Evolutionary conservation across 2,113 vertebrate genomes (phyloP).

Genomic region (Crotalus horridus): DNA sequence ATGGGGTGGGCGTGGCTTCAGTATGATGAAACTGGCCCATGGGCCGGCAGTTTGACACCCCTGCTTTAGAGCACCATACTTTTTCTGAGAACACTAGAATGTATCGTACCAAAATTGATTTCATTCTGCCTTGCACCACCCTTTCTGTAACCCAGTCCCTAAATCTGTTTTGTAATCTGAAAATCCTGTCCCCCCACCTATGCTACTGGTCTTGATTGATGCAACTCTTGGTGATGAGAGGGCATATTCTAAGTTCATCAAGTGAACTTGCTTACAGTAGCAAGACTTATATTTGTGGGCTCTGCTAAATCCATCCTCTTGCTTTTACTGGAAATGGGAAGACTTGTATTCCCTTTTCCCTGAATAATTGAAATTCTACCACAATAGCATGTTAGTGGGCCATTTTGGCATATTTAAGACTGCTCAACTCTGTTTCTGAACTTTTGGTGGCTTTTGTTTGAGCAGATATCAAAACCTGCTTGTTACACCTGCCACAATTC

Average conservation of each 20-base stretch:
- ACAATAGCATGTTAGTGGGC: background rate
- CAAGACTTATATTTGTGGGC: background rate
- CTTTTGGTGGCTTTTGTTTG: background rate
- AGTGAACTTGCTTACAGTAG: background rate
- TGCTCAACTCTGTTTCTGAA: background rate
- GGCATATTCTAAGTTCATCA: background rate
- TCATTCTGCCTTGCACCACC: background rate
- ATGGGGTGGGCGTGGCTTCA: no score
- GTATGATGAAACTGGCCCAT: no score
- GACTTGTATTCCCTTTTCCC: background rate
- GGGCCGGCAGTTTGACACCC: no score
- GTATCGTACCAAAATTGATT: background rate
- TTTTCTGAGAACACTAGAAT: background rate
- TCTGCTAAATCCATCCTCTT: background rate
- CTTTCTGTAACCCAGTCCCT: background rate
- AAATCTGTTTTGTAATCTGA: background rate
- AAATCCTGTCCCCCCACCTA: background rate
- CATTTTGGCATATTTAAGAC: background rate
- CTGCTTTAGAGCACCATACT: background rate
- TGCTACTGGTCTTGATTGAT: background rate
- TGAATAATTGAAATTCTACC: background rate
- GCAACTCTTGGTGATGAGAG: background rate
- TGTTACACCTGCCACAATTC: background rate
- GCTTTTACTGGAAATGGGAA: background rate
- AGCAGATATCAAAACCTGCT: background rate